Conservation (phyloP, 2,888 invertebrate species). For the Gandaritis pyraliata region DNA sequence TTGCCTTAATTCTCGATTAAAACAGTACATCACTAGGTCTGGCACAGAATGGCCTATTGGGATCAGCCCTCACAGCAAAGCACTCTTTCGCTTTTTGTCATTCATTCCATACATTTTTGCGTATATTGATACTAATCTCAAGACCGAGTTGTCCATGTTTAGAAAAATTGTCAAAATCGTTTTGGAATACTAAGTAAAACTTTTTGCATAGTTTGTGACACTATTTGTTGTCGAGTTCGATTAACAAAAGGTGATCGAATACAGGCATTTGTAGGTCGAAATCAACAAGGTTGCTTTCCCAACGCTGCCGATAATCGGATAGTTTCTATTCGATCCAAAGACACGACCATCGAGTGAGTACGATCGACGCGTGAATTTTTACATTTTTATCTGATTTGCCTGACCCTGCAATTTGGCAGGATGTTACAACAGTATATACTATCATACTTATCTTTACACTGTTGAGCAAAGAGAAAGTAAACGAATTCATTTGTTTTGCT, state of each 20-base stretch:
- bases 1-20: slow-evolving; percentile 46
- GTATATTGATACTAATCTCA: background rate
- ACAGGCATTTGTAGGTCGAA: background rate
- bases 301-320: slow-evolving; percentile 45
- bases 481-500: too few relatives aligned
- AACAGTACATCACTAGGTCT: slow-evolving; percentile 44
- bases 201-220: too few relatives aligned
- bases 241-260: background rate
- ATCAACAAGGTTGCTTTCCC: slow-evolving; percentile 47
- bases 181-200: too few relatives aligned
- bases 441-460: too few relatives aligned
- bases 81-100: background rate
- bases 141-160: too few relatives aligned
- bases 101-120: background rate
- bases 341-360: slow-evolving; percentile 50
- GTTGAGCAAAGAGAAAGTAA: too few relatives aligned
- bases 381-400: slow-evolving; percentile 54
- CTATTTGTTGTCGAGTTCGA: too few relatives aligned
- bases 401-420: slow-evolving; percentile 42
- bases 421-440: slow-evolving; percentile 9
- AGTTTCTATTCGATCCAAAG: slow-evolving; percentile 44
- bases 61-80: background rate
- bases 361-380: slow-evolving; percentile 71
- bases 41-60: slow-evolving; percentile 46
- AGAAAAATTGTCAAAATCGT: too few relatives aligned